Evolutionary conservation across 2,797 vertebrate genomes (phyloP).

Genomic region (Coilia nasus): DNA sequence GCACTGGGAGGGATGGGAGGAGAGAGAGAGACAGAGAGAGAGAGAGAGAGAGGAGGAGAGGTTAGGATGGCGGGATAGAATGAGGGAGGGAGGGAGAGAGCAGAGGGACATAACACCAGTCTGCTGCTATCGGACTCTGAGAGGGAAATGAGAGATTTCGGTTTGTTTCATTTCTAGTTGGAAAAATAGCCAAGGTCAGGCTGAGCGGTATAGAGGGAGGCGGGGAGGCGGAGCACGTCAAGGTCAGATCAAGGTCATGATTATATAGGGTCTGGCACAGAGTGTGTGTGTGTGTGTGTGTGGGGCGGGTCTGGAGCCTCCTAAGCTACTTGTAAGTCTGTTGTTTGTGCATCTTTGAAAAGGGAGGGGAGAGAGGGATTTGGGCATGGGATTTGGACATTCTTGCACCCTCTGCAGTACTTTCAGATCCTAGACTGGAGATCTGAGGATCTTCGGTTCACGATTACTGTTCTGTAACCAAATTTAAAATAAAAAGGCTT

Average conservation of each 20-base stretch:
- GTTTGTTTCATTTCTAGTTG: background rate
- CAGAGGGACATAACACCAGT: background rate
- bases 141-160: background rate
- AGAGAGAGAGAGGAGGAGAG: background rate
- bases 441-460: background rate
- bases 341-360: background rate
- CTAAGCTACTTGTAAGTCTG: background rate
- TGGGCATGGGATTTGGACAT: background rate
- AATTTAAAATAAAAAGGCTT: too few species aligned
- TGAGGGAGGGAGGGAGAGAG: background rate
- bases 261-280: background rate
- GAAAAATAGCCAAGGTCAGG: background rate
- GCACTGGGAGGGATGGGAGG: background rate
- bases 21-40: background rate
- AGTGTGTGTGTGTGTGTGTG: constrained; percentile 20
- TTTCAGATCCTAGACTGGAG: background rate
- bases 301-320: background rate
- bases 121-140: background rate
- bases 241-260: background rate
- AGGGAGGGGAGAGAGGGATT: background rate
- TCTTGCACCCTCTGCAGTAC: background rate
- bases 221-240: background rate
- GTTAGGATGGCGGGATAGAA: background rate
- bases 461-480: background rate
- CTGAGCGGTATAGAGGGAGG: background rate